A percentile compares a stretch with the other conserved stretches of the same genome.
Evolutionary conservation across 2,888 invertebrate genomes (phyloP).

Genomic region (Antheraea yamamai): DNA sequence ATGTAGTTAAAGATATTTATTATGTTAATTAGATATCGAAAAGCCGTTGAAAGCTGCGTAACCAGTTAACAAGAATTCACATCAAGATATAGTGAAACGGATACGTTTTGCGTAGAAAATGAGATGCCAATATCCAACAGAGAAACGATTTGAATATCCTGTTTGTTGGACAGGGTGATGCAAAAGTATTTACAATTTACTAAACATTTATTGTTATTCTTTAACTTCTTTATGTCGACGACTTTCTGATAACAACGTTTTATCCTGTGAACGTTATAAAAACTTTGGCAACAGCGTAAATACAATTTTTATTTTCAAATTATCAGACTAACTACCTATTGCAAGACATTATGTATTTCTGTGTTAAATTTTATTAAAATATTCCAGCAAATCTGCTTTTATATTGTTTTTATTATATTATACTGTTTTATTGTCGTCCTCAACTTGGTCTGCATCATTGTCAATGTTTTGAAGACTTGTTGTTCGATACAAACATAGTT

Average conservation of each 20-base stretch:
- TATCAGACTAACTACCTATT: too few relatives aligned
- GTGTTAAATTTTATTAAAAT: too few relatives aligned
- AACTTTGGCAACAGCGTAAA: too few relatives aligned
- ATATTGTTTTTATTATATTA: too few relatives aligned
- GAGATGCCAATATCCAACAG: neutral
- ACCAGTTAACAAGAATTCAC: neutral
- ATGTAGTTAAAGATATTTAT: neutral
- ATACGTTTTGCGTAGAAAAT: constrained; percentile 4
- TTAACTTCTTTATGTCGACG: neutral
- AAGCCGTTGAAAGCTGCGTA: constrained; percentile 11
- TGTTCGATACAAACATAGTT: too few relatives aligned
- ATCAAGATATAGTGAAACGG: constrained; percentile 1
- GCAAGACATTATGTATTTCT: too few relatives aligned
- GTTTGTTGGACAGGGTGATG: neutral
- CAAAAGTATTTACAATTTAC: neutral
- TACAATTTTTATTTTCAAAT: too few relatives aligned
- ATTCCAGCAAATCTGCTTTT: too few relatives aligned
- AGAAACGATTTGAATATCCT: neutral
- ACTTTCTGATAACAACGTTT: neutral
- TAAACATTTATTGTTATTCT: neutral
- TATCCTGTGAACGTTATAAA: too few relatives aligned
- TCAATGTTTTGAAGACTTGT: too few relatives aligned
- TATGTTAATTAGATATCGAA: neutral
- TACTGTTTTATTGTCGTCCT: too few relatives aligned
- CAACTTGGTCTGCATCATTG: too few relatives aligned